Conservation (phyloP, 2,113 vertebrate species). For the Mus pahari region DNA sequence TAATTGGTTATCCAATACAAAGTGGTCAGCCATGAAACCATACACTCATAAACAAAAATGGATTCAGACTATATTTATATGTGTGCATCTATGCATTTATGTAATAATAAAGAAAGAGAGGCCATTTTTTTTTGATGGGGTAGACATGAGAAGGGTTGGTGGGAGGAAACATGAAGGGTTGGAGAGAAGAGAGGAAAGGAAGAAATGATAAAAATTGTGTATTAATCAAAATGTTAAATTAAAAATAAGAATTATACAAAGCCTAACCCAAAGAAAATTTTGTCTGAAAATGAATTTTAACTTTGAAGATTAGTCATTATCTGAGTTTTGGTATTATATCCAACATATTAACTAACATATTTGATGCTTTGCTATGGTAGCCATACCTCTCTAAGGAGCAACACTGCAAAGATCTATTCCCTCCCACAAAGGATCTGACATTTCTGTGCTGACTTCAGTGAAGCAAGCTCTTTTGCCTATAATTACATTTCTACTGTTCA, state of each 20-base stretch:
- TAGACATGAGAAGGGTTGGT: not conserved
- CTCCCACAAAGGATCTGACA: not conserved
- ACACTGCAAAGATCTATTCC: not conserved
- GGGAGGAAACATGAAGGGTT: not conserved
- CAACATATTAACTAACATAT: slow-evolving; percentile 10
- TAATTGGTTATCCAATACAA: not conserved
- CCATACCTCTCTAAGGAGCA: not conserved
- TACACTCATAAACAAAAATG: not conserved
- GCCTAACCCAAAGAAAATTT: not conserved
- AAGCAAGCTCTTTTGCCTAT: not conserved
- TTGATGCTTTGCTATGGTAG: not conserved
- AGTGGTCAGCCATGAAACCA: not conserved
- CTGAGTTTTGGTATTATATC: slow-evolving; percentile 33
- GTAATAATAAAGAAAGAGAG: not conserved
- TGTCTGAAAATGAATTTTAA: slow-evolving; percentile 38
- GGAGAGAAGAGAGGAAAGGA: not conserved
- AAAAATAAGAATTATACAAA: not conserved
- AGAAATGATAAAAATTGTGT: not conserved
- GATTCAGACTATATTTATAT: not conserved
- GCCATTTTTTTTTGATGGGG: not conserved
- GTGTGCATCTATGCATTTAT: not conserved
- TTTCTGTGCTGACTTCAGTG: not conserved
- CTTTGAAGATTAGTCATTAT: not conserved
- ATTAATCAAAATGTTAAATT: not conserved
- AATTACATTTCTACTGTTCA: not conserved